Conservation (phyloP, 2,113 vertebrate genomes). For the Cepphus grylle region DNA sequence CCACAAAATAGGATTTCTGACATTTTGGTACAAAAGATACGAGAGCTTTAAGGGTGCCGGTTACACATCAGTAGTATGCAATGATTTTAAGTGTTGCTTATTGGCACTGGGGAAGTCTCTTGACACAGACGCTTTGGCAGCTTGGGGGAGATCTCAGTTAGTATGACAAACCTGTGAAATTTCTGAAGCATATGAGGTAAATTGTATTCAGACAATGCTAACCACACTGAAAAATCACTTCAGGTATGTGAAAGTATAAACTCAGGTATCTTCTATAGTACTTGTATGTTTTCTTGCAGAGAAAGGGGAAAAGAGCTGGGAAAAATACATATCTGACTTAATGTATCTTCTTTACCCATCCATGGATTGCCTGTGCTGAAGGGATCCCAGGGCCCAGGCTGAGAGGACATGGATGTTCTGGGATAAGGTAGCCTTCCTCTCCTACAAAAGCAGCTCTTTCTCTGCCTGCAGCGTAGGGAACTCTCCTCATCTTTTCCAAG, state of each 20-base stretch:
- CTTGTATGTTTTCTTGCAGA: background rate
- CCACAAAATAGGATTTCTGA: background rate
- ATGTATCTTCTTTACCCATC: background rate
- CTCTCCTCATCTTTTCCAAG: background rate
- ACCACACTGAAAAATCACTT: background rate
- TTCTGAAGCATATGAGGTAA: background rate
- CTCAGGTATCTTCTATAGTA: background rate
- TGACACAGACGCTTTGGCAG: background rate
- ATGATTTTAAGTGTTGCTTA: background rate
- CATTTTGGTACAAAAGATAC: background rate
- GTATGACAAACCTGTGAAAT: background rate
- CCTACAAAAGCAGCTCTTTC: background rate
- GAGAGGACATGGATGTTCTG: background rate
- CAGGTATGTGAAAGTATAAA: background rate
- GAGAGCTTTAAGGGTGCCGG: background rate
- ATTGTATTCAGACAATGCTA: background rate
- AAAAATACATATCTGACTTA: background rate
- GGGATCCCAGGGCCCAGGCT: background rate
- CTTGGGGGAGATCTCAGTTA: background rate
- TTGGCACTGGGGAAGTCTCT: background rate
- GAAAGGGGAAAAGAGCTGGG: background rate
- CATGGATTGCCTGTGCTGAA: background rate
- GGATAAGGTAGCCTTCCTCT: background rate
- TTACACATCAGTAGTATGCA: background rate
- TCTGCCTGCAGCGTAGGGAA: background rate